Percentiles rank a stretch among this genome's conserved stretches.
Evolutionary conservation across 2,113 vertebrate species (phyloP).

Genomic region (Cyphomyrus discorhynchus): DNA sequence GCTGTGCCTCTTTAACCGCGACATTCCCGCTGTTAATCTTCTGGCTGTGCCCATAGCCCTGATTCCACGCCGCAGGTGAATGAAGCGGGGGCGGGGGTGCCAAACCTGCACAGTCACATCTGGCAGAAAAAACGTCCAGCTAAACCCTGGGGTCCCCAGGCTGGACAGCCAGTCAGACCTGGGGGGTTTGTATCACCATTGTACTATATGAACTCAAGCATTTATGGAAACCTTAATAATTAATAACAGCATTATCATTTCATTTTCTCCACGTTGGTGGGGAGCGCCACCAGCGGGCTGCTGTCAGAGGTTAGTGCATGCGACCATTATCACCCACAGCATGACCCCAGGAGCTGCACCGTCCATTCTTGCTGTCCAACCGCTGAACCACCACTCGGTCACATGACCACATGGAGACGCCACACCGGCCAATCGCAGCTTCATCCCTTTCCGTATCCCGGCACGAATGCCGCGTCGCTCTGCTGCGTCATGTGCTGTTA

Average conservation of each 20-base stretch:
- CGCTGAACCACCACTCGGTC: neutral
- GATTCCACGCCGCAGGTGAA: neutral
- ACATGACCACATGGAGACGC: neutral
- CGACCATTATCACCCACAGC: neutral
- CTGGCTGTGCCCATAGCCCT: neutral
- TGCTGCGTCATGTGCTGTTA: slow-evolving; percentile 12
- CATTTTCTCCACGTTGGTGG: neutral
- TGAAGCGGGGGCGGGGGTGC: neutral
- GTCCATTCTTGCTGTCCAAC: neutral
- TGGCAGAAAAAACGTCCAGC: neutral
- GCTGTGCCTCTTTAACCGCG: neutral
- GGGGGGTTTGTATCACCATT: neutral
- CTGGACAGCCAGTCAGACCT: neutral
- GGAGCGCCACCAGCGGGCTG: slow-evolving; percentile 10
- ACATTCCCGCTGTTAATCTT: slow-evolving; percentile 6
- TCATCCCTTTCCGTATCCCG: neutral
- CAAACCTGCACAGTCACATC: neutral
- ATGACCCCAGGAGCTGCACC: neutral
- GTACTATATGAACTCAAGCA: neutral
- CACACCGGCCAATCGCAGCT: neutral
- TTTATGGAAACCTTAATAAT: neutral
- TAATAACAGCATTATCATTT: neutral
- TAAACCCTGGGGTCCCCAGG: neutral
- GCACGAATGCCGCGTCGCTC: neutral
- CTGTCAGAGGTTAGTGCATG: neutral